phyloP scores from a whole-genome alignment of 2,797 vertebrate species.

The Eulemur coronatus region DNA sequence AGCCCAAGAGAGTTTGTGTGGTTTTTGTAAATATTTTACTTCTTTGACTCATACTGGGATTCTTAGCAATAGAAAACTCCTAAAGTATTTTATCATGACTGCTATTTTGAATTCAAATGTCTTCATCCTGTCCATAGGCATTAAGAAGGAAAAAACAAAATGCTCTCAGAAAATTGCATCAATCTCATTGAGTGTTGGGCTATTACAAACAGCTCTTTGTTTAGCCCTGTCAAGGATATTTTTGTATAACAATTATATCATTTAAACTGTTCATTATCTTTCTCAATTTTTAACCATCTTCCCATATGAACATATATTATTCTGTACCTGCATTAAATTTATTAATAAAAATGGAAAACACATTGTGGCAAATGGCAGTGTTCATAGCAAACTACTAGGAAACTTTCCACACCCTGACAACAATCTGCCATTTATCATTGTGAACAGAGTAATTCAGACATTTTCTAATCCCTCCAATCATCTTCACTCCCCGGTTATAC shows the following conservation, averaged over 20 bases:
- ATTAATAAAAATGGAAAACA: background rate
- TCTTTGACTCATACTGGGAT: background rate
- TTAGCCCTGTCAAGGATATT: background rate
- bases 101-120: background rate
- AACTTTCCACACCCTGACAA: background rate
- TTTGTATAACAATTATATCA: background rate
- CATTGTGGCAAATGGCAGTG: background rate
- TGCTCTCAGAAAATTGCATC: background rate
- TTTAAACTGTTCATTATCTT: background rate
- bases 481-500: background rate
- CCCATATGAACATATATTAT: background rate
- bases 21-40: background rate
- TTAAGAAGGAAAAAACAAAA: background rate
- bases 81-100: background rate
- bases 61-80: background rate
- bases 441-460: background rate
- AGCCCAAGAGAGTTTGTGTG: background rate
- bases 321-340: background rate
- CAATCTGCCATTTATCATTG: background rate
- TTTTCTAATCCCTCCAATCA: background rate
- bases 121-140: background rate
- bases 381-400: background rate
- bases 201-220: background rate
- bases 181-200: background rate
- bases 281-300: background rate